Evolutionary conservation across 2,797 vertebrate genomes (phyloP), one percentile per base, ranked within the genome.

Genomic region (Apogon talboti): DNA sequence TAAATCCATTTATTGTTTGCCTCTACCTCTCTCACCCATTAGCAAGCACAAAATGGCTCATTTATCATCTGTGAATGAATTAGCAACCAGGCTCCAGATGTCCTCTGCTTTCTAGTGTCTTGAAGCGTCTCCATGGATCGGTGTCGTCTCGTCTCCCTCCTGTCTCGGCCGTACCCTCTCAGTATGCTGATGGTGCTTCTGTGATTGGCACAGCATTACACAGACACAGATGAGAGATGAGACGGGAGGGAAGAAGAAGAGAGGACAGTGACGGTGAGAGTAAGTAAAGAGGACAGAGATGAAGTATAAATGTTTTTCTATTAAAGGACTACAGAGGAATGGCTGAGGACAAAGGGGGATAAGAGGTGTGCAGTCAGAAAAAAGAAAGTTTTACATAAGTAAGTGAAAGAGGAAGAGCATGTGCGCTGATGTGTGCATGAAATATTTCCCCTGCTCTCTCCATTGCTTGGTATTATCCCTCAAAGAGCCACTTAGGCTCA

Each of bases 11-110:
- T 80, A 67, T 79, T 78, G 71, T 80, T 81, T 54, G 57, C 76
- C 75, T 60, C 68, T 66, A 55, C 61, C 65, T 65, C 67, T 81
- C 47, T 56, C 2, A 3, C 28, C 76, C 74, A 71, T 79, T 78
- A 76, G 75, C 76, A 63, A 66, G 53, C 55, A 41, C 65, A 80
- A 68, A 82, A 82, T 61, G 68, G 40, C 67, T 73, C 68, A 71
- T 84, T 80, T 68, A 80, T 86, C 82, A 81, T 76, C 64, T 66
- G 62, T 82, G 81, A 87, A 82, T 81, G 60, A 90, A 87, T 89
- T 85, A 87, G 60, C 64, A 80, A 70, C 65, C 64, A 44, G 54
- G 46, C 80, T 85, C 78, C 82, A 83, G 76, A 87, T 86, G 84
- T 88, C 85, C 78, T 80, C 67, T 69, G 72, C 75, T 67, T 33